phyloP scores from a whole-genome alignment of 2,113 vertebrate genomes.

The Solea senegalensis region DNA sequence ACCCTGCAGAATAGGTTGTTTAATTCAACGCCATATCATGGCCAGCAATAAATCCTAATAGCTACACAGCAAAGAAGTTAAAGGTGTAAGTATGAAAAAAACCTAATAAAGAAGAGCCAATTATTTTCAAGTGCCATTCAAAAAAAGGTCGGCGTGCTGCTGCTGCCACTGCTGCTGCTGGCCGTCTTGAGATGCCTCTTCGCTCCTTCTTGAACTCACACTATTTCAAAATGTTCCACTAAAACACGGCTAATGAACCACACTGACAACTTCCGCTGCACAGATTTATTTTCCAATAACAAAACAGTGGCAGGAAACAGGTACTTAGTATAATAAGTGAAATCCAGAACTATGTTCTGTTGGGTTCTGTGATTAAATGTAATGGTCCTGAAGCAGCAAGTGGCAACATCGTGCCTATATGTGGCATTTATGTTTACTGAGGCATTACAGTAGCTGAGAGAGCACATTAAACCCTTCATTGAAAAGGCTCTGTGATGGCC shows the following conservation, averaged over 20 bases:
- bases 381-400: constrained; percentile 37
- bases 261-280: constrained; percentile 36
- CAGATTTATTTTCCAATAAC: constrained; percentile 37
- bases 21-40: constrained; percentile 65
- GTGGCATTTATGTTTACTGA: constrained; percentile 68
- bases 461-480: constrained; percentile 69
- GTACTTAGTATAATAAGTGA: constrained; percentile 48
- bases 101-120: constrained; percentile 74
- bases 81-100: constrained; percentile 64
- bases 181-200: constrained; percentile 35
- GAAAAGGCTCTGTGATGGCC: constrained; percentile 68
- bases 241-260: constrained; percentile 50
- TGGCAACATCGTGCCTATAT: constrained; percentile 37
- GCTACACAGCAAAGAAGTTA: constrained; percentile 66
- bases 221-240: constrained; percentile 41
- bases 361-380: constrained; percentile 45
- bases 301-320: constrained; percentile 9
- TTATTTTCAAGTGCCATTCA: constrained; percentile 69
- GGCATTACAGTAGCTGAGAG: constrained; percentile 68
- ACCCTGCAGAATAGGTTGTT: constrained; percentile 68
- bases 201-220: constrained; percentile 22
- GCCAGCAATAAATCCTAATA: constrained; percentile 71
- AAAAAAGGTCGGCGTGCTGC: constrained; percentile 10
- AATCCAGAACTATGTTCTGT: constrained; percentile 53
- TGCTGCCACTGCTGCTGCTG: constrained; percentile 12